These are phyloP conservation scores for Cyanistes caeruleus DNA, from an alignment of 2,113 vertebrate species.

Conservation along the genomic window DNA sequence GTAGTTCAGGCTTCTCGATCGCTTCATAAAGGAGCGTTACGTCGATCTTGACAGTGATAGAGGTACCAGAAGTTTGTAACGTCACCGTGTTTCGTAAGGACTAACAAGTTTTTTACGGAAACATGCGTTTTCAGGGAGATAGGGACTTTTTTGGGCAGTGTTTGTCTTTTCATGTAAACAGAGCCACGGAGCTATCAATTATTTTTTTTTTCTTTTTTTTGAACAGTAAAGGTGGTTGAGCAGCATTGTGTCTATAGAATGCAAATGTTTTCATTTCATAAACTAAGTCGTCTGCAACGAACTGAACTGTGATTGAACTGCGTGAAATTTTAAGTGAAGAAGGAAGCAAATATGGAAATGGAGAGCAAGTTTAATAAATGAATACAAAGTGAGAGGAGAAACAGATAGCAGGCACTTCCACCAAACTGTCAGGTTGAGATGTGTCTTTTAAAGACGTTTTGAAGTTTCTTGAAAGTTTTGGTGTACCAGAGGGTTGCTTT, in stretches of 20 bases:
- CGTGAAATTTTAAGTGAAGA: not conserved
- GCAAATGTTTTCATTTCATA: not conserved
- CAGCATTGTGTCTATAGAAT: not conserved
- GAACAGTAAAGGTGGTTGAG: not conserved
- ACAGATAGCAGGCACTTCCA: not conserved
- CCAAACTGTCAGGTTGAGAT: not conserved
- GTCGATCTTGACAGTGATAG: rapidly evolving
- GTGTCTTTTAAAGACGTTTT: not conserved
- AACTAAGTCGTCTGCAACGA: not conserved
- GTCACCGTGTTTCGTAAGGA: not conserved
- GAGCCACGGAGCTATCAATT: not conserved
- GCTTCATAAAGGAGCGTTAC: too few species aligned
- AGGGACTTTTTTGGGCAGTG: not conserved
- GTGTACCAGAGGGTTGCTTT: not conserved
- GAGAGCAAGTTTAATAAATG: not conserved
- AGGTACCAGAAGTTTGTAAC: not conserved
- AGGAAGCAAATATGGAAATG: not conserved
- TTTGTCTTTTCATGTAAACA: not conserved
- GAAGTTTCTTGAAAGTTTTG: not conserved
- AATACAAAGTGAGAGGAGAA: not conserved
- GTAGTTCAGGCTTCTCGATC: not conserved
- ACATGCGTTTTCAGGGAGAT: not conserved
- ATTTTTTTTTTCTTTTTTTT: not conserved
- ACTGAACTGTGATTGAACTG: not conserved
- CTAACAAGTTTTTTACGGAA: not conserved